Evolutionary conservation across 2,113 vertebrate genomes (phyloP), one percentile per base, ranked within the genome.

Genomic region (Austrofundulus limnaeus): DNA sequence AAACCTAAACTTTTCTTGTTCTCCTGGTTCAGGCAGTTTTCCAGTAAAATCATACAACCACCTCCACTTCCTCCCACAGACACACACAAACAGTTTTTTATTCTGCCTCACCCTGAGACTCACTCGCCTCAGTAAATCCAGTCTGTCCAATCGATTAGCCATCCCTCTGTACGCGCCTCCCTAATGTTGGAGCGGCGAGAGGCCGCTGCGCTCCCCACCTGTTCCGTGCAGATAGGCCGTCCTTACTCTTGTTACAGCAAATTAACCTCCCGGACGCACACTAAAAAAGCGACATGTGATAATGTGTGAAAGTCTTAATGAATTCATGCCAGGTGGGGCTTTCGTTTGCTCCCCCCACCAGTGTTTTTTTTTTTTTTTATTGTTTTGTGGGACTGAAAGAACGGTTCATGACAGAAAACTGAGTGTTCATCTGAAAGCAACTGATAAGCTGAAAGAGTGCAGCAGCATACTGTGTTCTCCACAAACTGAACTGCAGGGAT

Each of bases 61-160:
- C 17, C 52, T 38, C 48, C 20, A 45, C 43, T 20, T 20, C 20
- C 17, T 41, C 12, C 0, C 63, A 55, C 25, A 24, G 23, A 46
- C 17, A 54, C 46, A 45, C 48, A 39, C 28, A 58, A 50, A 38
- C 58, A 45, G 42, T 45, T 42, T 34, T 34, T 34, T 53, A 12
- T 61, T 61, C 47, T 61, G 53, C 56, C 66, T 77, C 65, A 50
- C 54, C 58, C 56, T 45, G 73, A 64, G 58, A 80, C 77, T 80
- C 74, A 70, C 59, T 75, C 66, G 47, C 63, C 70, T 72, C 71
- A 68, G 71, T 66, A 81, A 87, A 85, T 77, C 77, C 61, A 56
- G 70, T 78, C 79, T 78, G 77, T 86, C 74, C 41, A 88, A 88
- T 89, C 57, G 72, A 89, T 89, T 87, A 80, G 64, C 66, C 77